These are phyloP conservation scores for Ernsta delagoae DNA, from an alignment of 2,888 invertebrate species.

Conservation along the genomic window DNA sequence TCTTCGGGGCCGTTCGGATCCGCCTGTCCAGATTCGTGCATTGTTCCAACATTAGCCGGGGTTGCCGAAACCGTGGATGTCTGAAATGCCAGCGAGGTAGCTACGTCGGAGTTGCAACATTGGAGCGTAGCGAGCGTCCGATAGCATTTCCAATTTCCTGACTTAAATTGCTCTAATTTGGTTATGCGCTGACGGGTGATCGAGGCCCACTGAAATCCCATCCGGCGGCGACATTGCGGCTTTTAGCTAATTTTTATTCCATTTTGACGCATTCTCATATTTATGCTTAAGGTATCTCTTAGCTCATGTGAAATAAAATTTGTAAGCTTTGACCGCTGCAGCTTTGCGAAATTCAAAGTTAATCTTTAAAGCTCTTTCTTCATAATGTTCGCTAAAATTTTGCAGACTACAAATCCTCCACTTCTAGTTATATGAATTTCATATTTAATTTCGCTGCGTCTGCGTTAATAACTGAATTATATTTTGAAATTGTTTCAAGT, in stretches of 20 bases:
- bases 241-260: constrained; percentile 55
- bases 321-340: constrained; percentile 42
- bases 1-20: constrained; percentile 78
- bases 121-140: constrained; percentile 68
- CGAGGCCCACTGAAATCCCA: constrained; percentile 67
- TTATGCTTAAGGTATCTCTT: constrained; percentile 39
- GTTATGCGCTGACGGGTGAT: constrained; percentile 80
- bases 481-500: constrained; percentile 18
- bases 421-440: constrained; percentile 30
- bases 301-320: constrained; percentile 41
- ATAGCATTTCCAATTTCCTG: constrained; percentile 84
- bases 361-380: constrained; percentile 37
- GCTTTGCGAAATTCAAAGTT: constrained; percentile 34
- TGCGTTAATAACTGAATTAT: constrained; percentile 29
- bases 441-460: constrained; percentile 34
- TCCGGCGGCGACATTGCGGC: constrained; percentile 58
- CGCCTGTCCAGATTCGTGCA: constrained; percentile 79
- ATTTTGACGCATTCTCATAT: constrained; percentile 42
- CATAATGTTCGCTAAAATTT: constrained; percentile 35
- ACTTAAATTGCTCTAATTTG: constrained; percentile 84
- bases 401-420: constrained; percentile 35
- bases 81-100: constrained; percentile 77
- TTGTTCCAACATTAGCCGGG: no score
- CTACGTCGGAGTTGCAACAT: constrained; percentile 65
- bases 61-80: constrained; percentile 73